Conservation (phyloP, 2,888 invertebrate species). For the Xylophagus ater region DNA sequence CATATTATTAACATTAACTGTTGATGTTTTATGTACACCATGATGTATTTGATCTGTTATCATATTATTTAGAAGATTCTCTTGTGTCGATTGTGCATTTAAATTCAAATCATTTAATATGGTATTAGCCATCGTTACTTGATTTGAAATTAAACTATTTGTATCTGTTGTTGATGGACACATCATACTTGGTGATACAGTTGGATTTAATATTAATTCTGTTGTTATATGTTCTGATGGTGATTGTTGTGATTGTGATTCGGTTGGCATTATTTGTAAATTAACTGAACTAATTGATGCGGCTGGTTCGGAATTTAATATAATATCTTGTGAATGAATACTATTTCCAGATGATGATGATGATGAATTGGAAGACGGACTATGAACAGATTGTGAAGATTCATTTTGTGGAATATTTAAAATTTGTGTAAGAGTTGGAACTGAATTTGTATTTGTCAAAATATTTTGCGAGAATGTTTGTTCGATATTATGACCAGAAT, state of each 20-base stretch:
- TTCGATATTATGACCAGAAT: constrained; percentile 7
- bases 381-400: constrained; percentile 29
- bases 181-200: constrained; percentile 51
- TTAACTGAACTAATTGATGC: constrained; percentile 29
- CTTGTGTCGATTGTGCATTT: constrained; percentile 31
- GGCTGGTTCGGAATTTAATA: constrained; percentile 35
- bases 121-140: constrained; percentile 34
- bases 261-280: constrained; percentile 23
- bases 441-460: constrained; percentile 5
- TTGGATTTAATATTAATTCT: constrained; percentile 50
- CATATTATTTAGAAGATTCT: constrained; percentile 34
- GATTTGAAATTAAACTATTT: constrained; percentile 16
- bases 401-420: constrained; percentile 25
- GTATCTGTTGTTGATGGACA: constrained; percentile 33
- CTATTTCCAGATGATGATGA: constrained; percentile 30
- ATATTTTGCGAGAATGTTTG: constrained; percentile 12
- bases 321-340: constrained; percentile 37
- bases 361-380: constrained; percentile 36
- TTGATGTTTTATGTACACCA: constrained; percentile 19
- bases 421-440: constrained; percentile 22
- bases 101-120: constrained; percentile 32
- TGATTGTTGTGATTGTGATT: constrained; percentile 11
- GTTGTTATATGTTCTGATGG: constrained; percentile 38
- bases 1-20: constrained; percentile 57
- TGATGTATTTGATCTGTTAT: constrained; percentile 22